A percentile compares a stretch with the other conserved stretches of the same genome.
Evolutionary conservation across 2,888 invertebrate species (phyloP).

Genomic region (Yponomeuta evonymella): DNA sequence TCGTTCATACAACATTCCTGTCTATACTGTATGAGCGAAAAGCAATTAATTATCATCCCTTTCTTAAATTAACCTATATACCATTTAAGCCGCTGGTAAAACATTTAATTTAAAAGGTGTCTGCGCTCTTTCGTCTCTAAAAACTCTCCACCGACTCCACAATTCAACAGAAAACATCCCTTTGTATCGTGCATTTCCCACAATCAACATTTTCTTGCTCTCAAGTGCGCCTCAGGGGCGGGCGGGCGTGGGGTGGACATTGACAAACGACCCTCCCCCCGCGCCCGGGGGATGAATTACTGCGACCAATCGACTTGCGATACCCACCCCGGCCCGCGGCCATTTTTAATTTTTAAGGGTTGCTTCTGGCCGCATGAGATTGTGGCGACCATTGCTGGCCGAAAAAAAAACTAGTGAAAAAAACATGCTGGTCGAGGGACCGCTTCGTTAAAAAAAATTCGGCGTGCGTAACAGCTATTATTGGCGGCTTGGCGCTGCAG

Average conservation of each 20-base stretch:
- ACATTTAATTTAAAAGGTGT: too few relatives aligned
- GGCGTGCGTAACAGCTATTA: too few relatives aligned
- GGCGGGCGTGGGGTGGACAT: slow-evolving; percentile 38
- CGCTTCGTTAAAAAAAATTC: background rate
- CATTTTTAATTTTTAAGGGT: slow-evolving; percentile 76
- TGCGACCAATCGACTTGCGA: slow-evolving; percentile 68
- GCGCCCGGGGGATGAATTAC: slow-evolving; percentile 68
- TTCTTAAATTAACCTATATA: too few relatives aligned
- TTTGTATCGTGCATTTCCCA: slow-evolving; percentile 14
- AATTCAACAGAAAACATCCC: slow-evolving; percentile 9
- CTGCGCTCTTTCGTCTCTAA: background rate
- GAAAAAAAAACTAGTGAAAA: background rate
- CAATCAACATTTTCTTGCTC: slow-evolving; percentile 19
- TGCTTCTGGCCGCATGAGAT: slow-evolving; percentile 26
- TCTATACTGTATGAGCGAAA: too few relatives aligned
- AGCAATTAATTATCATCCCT: too few relatives aligned
- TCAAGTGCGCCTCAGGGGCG: slow-evolving; percentile 48
- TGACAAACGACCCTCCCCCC: slow-evolving; percentile 66
- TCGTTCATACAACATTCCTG: too few relatives aligned
- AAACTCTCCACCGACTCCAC: background rate
- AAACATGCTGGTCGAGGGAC: background rate
- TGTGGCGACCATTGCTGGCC: background rate
- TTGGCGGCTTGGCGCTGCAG: too few relatives aligned
- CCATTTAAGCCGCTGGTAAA: too few relatives aligned
- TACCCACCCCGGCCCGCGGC: slow-evolving; percentile 50